Base-by-base conservation (phyloP, 2,888 invertebrate species). In the Proisotoma minuta region DNA sequence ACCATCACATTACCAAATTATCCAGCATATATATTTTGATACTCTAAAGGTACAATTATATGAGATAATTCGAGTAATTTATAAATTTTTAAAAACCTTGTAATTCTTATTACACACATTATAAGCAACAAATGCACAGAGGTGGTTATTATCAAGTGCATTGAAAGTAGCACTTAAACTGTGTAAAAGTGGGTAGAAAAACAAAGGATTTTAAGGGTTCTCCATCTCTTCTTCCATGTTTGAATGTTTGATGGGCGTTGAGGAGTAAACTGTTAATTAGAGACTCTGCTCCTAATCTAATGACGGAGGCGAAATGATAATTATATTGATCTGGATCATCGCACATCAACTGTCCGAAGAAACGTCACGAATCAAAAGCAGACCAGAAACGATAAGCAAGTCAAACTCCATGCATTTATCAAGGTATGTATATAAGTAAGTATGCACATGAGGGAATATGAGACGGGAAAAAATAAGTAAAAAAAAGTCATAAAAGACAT, bases 271-370 rank as follows among this genome's bases (percentile, higher is more conserved):
- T 49, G 49, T 49, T 49, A 49, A 49, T 49, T 49, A 49, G 49
- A 49, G 49, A 23, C 49, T 49, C 23, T 3, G 49, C 4, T 49
- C 47, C 10, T 49, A 20, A 22, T 34, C 8, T 49, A 49, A 49
- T 49, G 49, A 49, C 49, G 49, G 49, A 49, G 49, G 49, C 49
- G 49, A 49, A 4, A 20, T 49, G 49, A 49, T 49, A 49, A 49
- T 49, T 49, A 49, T 24, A 49, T 22, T 49, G 8, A 20, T 49
- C 49, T 23, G 23, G 49, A 49, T 49, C 49, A 49, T 49, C 49
- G 8, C 49, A 49, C 49, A 49, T 49, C 49, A 49, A 34, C 34
- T 34, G 34, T 34, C 34, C 34, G 34, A 34, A 15, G 34, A 34
- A 34, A 34, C 34, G 34, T 34, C 34, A 34, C 34, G n/a, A n/a